A percentile compares a stretch with the other conserved stretches of the same genome.
Evolutionary conservation across 2,797 vertebrate species (phyloP).

Genomic region (Trematocara caparti): DNA sequence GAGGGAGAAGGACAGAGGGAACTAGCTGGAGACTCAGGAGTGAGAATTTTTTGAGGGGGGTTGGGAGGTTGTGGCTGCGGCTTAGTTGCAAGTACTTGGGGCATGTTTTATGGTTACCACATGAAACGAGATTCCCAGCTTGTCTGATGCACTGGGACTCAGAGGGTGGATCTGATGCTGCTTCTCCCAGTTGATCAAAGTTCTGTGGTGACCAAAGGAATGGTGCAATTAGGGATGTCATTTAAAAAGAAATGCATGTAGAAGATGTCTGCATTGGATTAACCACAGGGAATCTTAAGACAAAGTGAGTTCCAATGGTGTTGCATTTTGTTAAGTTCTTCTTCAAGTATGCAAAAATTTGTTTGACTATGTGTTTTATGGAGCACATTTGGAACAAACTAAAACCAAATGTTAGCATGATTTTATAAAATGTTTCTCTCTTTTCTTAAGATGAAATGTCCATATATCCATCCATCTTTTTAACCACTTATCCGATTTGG

Average conservation of each 20-base stretch:
- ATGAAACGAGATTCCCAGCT: conserved; percentile 59
- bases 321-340: background rate
- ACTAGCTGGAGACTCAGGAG: background rate
- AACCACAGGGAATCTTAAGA: background rate
- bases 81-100: conserved; percentile 42
- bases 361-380: background rate
- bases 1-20: background rate
- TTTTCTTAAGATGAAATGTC: background rate
- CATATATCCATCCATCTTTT: background rate
- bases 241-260: conserved; percentile 30
- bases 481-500: background rate
- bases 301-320: background rate
- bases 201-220: conserved; percentile 45
- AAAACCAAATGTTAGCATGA: background rate
- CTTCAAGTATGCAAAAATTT: background rate
- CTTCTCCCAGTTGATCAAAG: conserved; percentile 29
- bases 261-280: conserved; percentile 11
- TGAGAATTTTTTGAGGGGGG: background rate
- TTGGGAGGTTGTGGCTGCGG: conserved; percentile 38
- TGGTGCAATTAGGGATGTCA: conserved; percentile 33
- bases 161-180: conserved; percentile 49
- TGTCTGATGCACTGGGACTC: conserved; percentile 38
- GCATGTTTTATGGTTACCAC: conserved; percentile 68
- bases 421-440: background rate
- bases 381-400: background rate